Conservation (phyloP, 2,113 vertebrate species). For the Reinhardtius hippoglossoides region DNA sequence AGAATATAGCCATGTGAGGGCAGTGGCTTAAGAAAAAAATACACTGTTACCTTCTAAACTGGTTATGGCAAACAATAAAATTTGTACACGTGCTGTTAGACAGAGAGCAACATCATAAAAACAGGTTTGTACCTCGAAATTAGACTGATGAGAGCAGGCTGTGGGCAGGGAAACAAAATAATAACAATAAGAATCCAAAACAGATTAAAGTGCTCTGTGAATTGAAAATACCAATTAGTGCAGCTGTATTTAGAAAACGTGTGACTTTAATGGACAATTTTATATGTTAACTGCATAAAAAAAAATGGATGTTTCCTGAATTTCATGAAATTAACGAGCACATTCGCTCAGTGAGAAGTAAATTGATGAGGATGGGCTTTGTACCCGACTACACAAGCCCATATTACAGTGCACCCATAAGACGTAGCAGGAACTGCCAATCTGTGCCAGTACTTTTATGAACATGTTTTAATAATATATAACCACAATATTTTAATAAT, state of each 20-base stretch:
- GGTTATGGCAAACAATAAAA: no score
- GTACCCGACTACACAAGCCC: background rate
- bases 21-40: no score
- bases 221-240: background rate
- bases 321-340: background rate
- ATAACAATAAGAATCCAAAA: background rate
- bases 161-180: background rate
- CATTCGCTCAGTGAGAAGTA: background rate
- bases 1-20: no score
- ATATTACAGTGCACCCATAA: background rate
- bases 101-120: background rate
- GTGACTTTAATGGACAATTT: background rate
- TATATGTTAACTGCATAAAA: background rate
- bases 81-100: background rate
- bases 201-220: background rate
- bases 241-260: background rate
- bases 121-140: background rate
- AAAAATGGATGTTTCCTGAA: no score
- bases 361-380: background rate
- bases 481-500: no score
- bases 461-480: background rate
- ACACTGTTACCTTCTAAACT: no score
- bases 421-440: background rate
- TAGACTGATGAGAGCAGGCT: background rate
- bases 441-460: background rate